These are phyloP conservation scores for Drosophila neocordata DNA, from an alignment of 1,140 invertebrate species.

Conservation along the genomic window DNA sequence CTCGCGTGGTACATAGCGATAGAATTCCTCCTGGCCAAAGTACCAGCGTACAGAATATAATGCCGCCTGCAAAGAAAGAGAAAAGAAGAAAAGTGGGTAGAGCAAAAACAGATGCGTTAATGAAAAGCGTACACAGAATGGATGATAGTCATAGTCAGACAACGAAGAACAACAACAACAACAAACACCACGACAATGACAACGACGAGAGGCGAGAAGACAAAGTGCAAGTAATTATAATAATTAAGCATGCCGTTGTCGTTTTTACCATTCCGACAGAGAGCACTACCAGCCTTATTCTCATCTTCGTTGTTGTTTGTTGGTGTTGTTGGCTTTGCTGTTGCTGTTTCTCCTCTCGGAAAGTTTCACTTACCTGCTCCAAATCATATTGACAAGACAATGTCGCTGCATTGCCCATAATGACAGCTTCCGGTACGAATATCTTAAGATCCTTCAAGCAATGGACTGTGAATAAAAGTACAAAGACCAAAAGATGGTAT, in stretches of 20 bases:
- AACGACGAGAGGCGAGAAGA: constrained; percentile 36
- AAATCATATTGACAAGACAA: constrained; percentile 92
- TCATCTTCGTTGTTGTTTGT: constrained; percentile 22
- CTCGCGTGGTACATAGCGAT: constrained; percentile 88
- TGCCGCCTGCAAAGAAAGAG: constrained; percentile 83
- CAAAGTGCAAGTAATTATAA: constrained; percentile 80
- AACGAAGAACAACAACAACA: constrained; percentile 11
- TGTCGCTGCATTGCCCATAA: constrained; percentile 88
- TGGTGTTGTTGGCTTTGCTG: constrained; percentile 5
- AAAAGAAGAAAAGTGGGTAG: background rate
- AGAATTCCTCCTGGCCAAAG: constrained; percentile 90
- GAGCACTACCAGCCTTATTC: constrained; percentile 17
- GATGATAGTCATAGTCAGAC: constrained; percentile 25
- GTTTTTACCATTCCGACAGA: constrained; percentile 9
- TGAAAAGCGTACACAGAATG: constrained; percentile 51
- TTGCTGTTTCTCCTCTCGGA: constrained; percentile 22
- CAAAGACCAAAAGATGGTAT: background rate
- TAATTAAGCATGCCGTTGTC: constrained; percentile 70
- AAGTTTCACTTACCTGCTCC: constrained; percentile 84
- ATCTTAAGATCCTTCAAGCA: constrained; percentile 89
- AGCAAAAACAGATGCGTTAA: constrained; percentile 54
- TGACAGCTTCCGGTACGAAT: constrained; percentile 88
- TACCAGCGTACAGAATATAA: constrained; percentile 94
- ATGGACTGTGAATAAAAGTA: constrained; percentile 51
- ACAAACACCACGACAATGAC: constrained; percentile 21